Conservation (phyloP, 92 coral and sea anemone species). For the Actinernus sp. region DNA sequence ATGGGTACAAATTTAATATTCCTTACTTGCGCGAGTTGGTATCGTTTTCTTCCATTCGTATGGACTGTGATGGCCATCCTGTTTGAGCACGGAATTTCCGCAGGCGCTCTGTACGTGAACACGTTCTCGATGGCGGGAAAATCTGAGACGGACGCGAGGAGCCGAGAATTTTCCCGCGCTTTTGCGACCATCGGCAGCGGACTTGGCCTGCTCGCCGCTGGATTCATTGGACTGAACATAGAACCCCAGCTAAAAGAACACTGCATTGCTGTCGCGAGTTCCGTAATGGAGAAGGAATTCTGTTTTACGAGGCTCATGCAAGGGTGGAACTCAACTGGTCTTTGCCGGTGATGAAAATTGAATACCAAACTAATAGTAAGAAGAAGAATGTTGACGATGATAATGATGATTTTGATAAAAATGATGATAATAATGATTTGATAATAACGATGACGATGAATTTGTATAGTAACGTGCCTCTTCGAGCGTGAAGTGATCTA, state of each 20-base stretch:
- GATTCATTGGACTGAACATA: conserved; percentile 66
- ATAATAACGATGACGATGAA: no score
- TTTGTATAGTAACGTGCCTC: no score
- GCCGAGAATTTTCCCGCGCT: conserved; percentile 87
- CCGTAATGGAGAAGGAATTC: conserved; percentile 20
- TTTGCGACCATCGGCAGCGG: conserved; percentile 76
- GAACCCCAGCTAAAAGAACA: conserved; percentile 64
- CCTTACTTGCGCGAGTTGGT: conserved; percentile 62
- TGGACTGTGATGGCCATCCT: conserved; percentile 62
- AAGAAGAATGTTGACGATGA: no score
- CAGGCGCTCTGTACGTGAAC: conserved; percentile 72
- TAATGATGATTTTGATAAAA: no score
- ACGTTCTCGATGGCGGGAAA: conserved; percentile 57
- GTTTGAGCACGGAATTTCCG: conserved; percentile 58
- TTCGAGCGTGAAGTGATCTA: no score
- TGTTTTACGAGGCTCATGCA: conserved; percentile 69
- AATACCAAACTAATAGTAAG: no score
- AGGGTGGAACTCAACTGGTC: conserved; percentile 64
- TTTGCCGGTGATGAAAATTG: conserved; percentile 16
- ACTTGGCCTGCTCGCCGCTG: conserved; percentile 66
- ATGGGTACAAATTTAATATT: conserved; percentile 47
- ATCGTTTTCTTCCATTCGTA: conserved; percentile 65
- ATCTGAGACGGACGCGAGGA: conserved; percentile 33
- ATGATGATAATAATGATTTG: no score
- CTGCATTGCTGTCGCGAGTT: conserved; percentile 32